Evolutionary conservation across 2,888 invertebrate genomes (phyloP), one percentile per base, ranked within the genome.

Genomic region (Pristionchus maxplancki): DNA sequence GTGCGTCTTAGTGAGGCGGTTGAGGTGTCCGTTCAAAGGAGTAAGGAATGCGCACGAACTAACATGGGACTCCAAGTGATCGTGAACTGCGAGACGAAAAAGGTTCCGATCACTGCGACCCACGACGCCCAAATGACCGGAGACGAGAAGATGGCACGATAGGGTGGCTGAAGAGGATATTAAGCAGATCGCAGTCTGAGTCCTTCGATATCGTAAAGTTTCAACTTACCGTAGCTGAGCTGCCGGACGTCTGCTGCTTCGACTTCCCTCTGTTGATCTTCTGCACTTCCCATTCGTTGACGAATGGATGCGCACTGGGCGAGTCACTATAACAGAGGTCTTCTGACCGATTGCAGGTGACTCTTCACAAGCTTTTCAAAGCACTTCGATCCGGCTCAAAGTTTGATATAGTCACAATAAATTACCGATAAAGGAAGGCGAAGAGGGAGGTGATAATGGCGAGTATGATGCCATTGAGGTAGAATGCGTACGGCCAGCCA

Each of bases 21-120:
- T n/a, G n/a, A n/a, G n/a, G n/a, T n/a, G n/a, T n/a, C n/a, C n/a
- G n/a, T n/a, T n/a, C n/a, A n/a, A n/a, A n/a, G 24, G 8, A 62
- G 62, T 48, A 9, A 15, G 48, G 11, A 31, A 1, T 3, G 15
- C 50, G 28, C 5, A 5, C 13, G 71, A 44, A 58, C 88, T 74
- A 17, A 78, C 62, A 81, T 81, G 9, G 71, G 74, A 81, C 81
- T 53, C 85, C 85, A 85, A 15, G 85, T 37, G 64, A 85, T 85
- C 11, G 78, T 88, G 64, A 88, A 88, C 64, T 91, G 91, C 0
- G 91, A 89, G 67, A 91, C 92, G 53, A 92, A 78, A 71, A 91
- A 92, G 84, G 90, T 92, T 28, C 92, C 92, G 40, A 91, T 89
- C 9, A 91, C 91, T 5, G 92, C 92, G 28, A 91, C 89, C 92